Evolutionary conservation across 2,113 vertebrate species (phyloP), one percentile per base, ranked within the genome.

Genomic region (Lepidothrix coronata): DNA sequence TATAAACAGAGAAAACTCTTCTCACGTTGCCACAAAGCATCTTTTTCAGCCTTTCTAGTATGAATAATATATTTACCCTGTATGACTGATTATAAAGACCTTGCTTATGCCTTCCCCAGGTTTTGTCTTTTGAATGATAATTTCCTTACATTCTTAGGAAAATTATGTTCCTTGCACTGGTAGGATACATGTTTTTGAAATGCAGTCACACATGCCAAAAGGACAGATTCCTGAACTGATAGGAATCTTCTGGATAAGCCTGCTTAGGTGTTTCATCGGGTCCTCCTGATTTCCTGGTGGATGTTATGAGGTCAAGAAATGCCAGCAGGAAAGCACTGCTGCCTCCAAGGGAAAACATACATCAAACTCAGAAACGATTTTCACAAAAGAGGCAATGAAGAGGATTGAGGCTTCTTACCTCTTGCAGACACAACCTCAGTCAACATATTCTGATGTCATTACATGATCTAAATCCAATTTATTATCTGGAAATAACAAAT

Each of bases 341-440:
- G 79, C 51, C 55, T 92, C 61, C 68, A 71, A 72, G 43, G 63
- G 31, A 94, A 93, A 94, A 68, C 33, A 74, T 25, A 3, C 11
- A 86, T 62, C 68, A 88, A 76, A 76, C 73, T 91, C 65, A 48
- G 17, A 55, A 88, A 51, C 46, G 35, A 46, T 76, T 78, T 85
- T 66, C 79, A 91, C 46, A 73, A 79, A 85, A 35, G 46, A 91
- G 44, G 51, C 52, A 41, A 44, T 24, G 46, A 91, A 55, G n/a
- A 95, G 51, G 87, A 94, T 91, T 89, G 70, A 81, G 33, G 59
- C 59, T 86, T 88, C 76, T 52, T 77, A 74, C 59, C 35, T 91
- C 51, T 81, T 88, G 23, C 46, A 88, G 83, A 83, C 59, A 90
- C 14, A 88, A 70, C 77, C 83, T 86, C 51, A 62, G 62, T 80